Percentiles rank a stretch among this genome's conserved stretches.
Conservation (phyloP, 2,113 vertebrate species). For the Pelusios castaneus region DNA sequence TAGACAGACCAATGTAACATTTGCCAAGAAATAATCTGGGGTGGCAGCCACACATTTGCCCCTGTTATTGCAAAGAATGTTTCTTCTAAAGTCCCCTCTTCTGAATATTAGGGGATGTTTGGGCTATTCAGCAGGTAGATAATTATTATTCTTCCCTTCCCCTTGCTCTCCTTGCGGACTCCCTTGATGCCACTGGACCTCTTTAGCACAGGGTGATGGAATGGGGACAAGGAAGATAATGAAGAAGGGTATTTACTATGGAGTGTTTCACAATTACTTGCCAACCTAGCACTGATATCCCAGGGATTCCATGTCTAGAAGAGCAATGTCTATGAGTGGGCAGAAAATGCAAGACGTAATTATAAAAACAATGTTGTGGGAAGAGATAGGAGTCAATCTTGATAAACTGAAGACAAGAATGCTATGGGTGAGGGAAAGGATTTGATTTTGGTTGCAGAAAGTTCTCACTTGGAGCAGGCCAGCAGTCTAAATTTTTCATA, state of each 20-base stretch:
- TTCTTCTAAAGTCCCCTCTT: background rate
- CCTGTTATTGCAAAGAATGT: background rate
- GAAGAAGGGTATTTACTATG: background rate
- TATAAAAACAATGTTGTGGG: fast-evolving
- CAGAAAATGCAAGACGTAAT: background rate
- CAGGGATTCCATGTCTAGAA: background rate
- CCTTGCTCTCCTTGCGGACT: background rate
- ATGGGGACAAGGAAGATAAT: background rate
- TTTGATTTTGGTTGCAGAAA: background rate
- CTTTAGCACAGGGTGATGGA: background rate
- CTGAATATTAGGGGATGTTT: background rate
- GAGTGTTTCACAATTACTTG: background rate
- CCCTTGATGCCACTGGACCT: background rate
- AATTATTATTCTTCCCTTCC: background rate
- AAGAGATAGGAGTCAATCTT: background rate
- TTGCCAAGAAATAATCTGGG: background rate
- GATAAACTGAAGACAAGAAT: background rate
- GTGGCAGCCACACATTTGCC: background rate
- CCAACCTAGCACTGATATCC: background rate
- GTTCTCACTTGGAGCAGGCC: background rate
- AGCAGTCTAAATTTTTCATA: slow-evolving; percentile 7
- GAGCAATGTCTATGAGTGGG: background rate
- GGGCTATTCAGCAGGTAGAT: background rate
- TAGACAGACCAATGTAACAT: background rate
- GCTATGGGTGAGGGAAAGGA: background rate